Evolutionary conservation across 2,797 vertebrate genomes (phyloP).

Genomic region (Bradypodion pumilum): DNA sequence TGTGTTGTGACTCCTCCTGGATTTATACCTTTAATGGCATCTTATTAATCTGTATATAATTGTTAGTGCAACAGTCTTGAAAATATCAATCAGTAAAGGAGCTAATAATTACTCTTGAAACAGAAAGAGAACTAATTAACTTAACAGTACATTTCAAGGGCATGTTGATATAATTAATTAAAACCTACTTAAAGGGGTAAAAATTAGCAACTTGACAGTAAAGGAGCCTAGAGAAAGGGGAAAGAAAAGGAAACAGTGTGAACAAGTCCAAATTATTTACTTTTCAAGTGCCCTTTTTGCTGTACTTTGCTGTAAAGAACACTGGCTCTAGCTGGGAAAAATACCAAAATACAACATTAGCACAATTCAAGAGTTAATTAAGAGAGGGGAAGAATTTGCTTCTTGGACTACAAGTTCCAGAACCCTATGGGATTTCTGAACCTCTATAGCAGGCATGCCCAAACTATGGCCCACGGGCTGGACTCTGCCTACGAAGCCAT

Average conservation of each 20-base stretch:
- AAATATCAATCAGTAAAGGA: conserved; percentile 76
- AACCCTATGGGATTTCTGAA: too few species aligned
- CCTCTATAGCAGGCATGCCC: too few species aligned
- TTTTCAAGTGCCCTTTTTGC: conserved; percentile 35
- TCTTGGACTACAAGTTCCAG: too few species aligned
- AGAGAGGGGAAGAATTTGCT: not conserved
- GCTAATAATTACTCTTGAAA: conserved; percentile 69
- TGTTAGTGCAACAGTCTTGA: conserved; percentile 65
- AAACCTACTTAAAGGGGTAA: conserved; percentile 34
- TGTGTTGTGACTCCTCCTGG: conserved; percentile 58
- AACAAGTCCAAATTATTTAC: conserved; percentile 36
- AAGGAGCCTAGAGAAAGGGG: conserved; percentile 39
- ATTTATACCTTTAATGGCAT: conserved; percentile 66
- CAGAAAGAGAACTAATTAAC: conserved; percentile 68
- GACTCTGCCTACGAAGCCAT: too few species aligned
- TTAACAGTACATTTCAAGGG: conserved; percentile 66
- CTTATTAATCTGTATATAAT: conserved; percentile 71
- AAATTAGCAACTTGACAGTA: conserved; percentile 54
- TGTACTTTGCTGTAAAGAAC: conserved; percentile 24
- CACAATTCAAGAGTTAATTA: not conserved
- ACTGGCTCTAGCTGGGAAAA: conserved; percentile 4
- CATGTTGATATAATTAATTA: conserved; percentile 67
- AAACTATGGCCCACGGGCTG: too few species aligned
- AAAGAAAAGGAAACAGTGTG: conserved; percentile 40
- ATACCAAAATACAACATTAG: not conserved